phyloP scores from a whole-genome alignment of 2,113 vertebrate genomes.

The Ceuthmochares aereus region DNA sequence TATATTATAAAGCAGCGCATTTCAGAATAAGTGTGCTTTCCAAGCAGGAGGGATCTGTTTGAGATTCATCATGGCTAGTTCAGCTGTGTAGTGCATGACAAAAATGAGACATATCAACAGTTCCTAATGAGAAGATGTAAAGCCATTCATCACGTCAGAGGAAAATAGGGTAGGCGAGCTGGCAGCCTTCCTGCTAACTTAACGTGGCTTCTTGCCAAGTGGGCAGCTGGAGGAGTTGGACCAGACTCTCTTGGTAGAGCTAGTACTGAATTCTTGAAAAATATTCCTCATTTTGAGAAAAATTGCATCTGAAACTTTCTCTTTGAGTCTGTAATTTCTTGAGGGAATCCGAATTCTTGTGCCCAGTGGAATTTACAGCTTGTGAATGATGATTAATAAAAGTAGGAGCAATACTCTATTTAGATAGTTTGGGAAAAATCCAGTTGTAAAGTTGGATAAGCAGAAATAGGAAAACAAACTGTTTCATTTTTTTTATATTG shows the following conservation, averaged over 20 bases:
- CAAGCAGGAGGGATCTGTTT: slow-evolving; percentile 18
- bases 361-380: background rate
- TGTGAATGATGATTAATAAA: background rate
- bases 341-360: background rate
- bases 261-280: slow-evolving; percentile 1
- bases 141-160: slow-evolving; percentile 24
- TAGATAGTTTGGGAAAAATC: background rate
- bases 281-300: background rate
- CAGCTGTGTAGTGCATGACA: slow-evolving; percentile 33
- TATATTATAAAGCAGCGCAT: background rate
- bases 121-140: slow-evolving; percentile 34
- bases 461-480: background rate
- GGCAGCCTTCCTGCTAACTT: slow-evolving; percentile 30
- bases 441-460: background rate
- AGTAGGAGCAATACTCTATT: background rate
- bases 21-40: background rate
- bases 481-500: background rate
- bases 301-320: too few relatives aligned
- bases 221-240: slow-evolving; percentile 51
- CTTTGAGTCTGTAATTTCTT: background rate
- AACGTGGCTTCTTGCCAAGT: background rate
- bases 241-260: background rate
- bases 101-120: slow-evolving; percentile 23
- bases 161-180: slow-evolving; percentile 30
- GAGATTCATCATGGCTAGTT: slow-evolving; percentile 1